Evolutionary conservation across 2,797 vertebrate species (phyloP).

Genomic region (Pseudotriccus pelzelni): DNA sequence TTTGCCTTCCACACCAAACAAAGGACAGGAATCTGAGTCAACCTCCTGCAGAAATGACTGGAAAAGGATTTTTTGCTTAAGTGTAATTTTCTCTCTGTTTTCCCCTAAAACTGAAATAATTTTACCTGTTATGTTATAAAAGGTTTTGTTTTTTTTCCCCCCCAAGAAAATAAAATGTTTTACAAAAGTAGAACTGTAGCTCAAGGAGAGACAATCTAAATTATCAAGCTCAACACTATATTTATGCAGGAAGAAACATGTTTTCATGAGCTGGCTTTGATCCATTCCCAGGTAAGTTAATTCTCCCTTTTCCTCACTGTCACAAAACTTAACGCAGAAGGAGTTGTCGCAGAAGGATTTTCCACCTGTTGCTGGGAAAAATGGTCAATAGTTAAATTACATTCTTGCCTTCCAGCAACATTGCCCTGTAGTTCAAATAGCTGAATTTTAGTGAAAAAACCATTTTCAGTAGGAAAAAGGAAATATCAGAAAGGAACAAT

Average conservation of each 20-base stretch:
- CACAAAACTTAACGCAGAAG: neutral
- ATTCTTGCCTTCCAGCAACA: neutral
- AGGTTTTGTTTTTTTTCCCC: accelerated
- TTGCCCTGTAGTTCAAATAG: neutral
- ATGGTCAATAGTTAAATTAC: neutral
- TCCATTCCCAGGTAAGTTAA: neutral
- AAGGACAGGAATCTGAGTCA: neutral
- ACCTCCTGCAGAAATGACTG: neutral
- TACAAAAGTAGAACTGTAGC: neutral
- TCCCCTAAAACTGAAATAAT: neutral
- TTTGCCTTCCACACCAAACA: neutral
- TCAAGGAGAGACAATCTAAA: neutral
- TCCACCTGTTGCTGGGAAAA: neutral
- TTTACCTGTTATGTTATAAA: neutral
- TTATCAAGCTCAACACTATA: neutral
- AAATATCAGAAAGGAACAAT: neutral
- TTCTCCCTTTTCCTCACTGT: neutral
- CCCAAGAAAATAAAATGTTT: accelerated
- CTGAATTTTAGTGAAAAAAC: neutral
- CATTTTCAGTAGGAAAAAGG: neutral
- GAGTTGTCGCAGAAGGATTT: neutral
- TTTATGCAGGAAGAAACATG: neutral
- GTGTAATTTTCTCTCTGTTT: neutral
- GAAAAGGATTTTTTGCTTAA: neutral
- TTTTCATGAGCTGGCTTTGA: neutral